Conservation (phyloP, 37 sponge, comb jelly and placozoan species). For the Bolinopsis microptera region DNA sequence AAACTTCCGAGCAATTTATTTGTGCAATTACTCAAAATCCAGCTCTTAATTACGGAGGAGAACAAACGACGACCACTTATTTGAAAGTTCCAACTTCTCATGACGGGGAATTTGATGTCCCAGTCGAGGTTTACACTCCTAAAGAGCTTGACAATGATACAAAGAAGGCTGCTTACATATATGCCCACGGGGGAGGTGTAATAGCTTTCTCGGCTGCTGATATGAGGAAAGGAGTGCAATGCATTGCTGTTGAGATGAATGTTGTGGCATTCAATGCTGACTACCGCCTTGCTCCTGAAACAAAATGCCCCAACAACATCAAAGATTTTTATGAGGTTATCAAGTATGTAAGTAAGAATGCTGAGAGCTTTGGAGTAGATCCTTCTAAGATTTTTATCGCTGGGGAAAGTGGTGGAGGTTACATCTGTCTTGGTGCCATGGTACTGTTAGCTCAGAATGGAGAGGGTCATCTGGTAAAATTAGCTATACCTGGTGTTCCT, state of each 20-base stretch:
- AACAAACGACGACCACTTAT: neutral
- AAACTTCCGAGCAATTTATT: neutral
- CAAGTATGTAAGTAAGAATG: neutral
- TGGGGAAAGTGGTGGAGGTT: neutral
- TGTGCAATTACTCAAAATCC: neutral
- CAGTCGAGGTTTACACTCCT: conserved; percentile 5
- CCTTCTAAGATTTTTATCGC: neutral
- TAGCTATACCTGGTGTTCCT: neutral
- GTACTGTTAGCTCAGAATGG: neutral
- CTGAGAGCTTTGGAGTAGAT: neutral
- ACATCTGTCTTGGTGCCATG: conserved; percentile 1
- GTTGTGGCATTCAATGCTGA: neutral
- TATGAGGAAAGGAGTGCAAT: neutral
- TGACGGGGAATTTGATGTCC: neutral
- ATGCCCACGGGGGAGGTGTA: neutral
- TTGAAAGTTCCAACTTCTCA: neutral
- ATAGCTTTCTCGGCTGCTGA: neutral
- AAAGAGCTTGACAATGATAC: neutral
- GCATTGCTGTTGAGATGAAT: neutral
- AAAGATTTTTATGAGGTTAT: conserved; percentile 20
- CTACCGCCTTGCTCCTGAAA: neutral
- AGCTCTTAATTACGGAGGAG: neutral
- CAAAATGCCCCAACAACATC: neutral
- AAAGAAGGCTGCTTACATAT: neutral
- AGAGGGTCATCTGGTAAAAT: neutral